Evolutionary conservation across 2,797 vertebrate species (phyloP).

Genomic region (Notoglanidium macrostoma): DNA sequence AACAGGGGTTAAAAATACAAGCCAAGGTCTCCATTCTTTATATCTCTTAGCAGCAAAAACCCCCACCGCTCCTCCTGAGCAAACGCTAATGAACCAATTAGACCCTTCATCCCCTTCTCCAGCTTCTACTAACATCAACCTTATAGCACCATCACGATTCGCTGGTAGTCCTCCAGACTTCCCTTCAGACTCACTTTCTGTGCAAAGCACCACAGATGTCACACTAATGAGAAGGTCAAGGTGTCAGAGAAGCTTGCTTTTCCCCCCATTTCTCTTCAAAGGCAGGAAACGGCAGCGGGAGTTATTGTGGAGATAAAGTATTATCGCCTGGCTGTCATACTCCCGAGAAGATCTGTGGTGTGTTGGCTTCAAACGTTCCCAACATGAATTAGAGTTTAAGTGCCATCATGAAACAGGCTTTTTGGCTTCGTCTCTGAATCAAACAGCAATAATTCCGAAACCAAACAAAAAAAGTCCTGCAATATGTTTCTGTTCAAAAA

Average conservation of each 20-base stretch:
- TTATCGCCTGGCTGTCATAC: conserved; percentile 16
- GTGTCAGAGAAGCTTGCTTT: conserved; percentile 47
- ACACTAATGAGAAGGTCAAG: conserved; percentile 55
- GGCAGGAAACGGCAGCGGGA: conserved; percentile 34
- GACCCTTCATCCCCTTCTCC: conserved; percentile 31
- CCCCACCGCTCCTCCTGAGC: conserved; percentile 40
- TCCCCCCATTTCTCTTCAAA: conserved; percentile 38
- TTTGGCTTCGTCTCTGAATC: conserved; percentile 24
- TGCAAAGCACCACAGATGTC: conserved; percentile 37
- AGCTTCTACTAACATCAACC: conserved; percentile 13
- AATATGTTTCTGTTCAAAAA: neutral
- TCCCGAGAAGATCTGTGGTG: conserved; percentile 32
- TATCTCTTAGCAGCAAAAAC: neutral
- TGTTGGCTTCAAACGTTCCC: conserved; percentile 38
- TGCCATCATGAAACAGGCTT: conserved; percentile 44
- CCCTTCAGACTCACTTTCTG: conserved; percentile 17
- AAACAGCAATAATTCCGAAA: conserved; percentile 29
- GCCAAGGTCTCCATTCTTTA: conserved; percentile 3
- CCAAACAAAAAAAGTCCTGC: neutral
- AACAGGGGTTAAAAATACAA: neutral
- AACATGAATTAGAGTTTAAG: conserved; percentile 44
- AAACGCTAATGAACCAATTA: conserved; percentile 63
- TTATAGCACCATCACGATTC: conserved; percentile 35
- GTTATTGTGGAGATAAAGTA: conserved; percentile 47
- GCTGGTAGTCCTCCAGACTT: conserved; percentile 17